phyloP scores from a whole-genome alignment of 2,888 invertebrate genomes.

The Fragum whitleyi region DNA sequence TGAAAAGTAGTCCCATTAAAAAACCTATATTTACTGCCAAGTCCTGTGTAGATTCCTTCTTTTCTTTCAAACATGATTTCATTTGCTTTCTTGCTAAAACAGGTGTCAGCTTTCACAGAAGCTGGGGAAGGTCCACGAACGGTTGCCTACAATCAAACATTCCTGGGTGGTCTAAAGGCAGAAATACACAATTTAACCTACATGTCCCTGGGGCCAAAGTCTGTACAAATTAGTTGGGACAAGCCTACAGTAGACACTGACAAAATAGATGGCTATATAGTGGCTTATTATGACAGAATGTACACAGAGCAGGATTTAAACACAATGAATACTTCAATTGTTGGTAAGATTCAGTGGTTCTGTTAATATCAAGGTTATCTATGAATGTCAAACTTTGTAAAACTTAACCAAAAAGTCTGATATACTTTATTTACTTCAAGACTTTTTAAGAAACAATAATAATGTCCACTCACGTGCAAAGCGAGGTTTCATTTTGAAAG shows the following conservation, averaged over 20 bases:
- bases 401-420: no score
- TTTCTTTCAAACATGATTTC: no score
- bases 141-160: conserved; percentile 32
- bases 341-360: conserved; percentile 47
- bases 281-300: conserved; percentile 54
- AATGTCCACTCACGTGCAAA: no score
- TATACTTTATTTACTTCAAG: no score
- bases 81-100: no score
- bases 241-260: conserved; percentile 25
- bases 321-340: conserved; percentile 9
- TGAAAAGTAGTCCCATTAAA: no score
- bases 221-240: conserved; percentile 58
- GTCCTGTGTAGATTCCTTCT: no score
- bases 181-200: conserved; percentile 44
- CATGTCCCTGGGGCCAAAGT: conserved; percentile 24
- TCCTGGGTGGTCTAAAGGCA: conserved; percentile 43
- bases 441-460: no score
- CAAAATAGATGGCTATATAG: conserved; percentile 49
- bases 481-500: no score
- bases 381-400: no score
- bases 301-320: conserved; percentile 17
- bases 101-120: conserved; percentile 66
- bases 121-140: conserved; percentile 61
- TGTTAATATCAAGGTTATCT: no score
- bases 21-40: no score